Evolutionary conservation across 2,797 vertebrate genomes (phyloP).

Genomic region (Odontamblyopus lacepedii): DNA sequence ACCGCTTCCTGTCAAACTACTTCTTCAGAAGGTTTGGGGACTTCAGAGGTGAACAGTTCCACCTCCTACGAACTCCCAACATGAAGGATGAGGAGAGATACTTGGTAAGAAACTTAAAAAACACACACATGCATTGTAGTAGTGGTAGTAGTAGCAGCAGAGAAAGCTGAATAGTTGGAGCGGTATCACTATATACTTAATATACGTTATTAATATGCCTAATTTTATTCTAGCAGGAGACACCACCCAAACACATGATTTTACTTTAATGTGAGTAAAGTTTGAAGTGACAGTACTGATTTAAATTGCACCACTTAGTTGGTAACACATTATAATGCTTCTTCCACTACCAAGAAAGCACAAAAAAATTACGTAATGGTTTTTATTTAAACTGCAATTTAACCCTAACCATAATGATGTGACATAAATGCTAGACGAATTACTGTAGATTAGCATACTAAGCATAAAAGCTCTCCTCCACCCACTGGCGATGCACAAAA

Average conservation of each 20-base stretch:
- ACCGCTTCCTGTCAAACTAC: slow-evolving; percentile 96
- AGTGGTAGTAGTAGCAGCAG: neutral
- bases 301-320: neutral
- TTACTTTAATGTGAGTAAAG: neutral
- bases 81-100: slow-evolving; percentile 99
- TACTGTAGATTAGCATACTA: neutral
- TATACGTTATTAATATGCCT: too few relatives aligned
- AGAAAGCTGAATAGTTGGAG: too few relatives aligned
- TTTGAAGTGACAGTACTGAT: neutral
- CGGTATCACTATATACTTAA: too few relatives aligned
- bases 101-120: slow-evolving; percentile 81
- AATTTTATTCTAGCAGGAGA: too few relatives aligned
- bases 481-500: neutral
- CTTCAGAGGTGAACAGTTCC: slow-evolving; percentile 98
- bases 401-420: slow-evolving; percentile 1
- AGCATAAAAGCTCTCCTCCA: neutral
- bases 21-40: slow-evolving; percentile 99
- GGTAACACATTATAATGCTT: neutral
- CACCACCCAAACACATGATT: too few relatives aligned
- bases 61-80: slow-evolving; percentile 94
- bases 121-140: neutral
- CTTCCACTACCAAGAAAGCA: neutral
- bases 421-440: slow-evolving; percentile 1
- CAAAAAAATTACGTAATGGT: neutral
- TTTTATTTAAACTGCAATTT: neutral